Base-by-base conservation (phyloP, 2,888 invertebrate species). In the Chrysolina oricalcia region DNA sequence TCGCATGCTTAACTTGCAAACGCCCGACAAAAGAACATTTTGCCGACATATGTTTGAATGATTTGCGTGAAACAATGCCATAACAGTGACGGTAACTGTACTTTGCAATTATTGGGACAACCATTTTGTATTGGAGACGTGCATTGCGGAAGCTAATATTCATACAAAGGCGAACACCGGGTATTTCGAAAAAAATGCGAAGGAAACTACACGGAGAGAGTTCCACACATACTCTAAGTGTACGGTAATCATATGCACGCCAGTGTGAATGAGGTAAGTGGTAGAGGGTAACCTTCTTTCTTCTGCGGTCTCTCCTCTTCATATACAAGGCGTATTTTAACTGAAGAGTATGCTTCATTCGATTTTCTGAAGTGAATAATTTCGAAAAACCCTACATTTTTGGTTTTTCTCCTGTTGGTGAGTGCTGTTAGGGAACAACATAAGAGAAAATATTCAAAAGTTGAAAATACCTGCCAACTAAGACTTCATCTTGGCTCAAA, bases 41-140 rank as follows among this genome's bases (percentile, higher is more conserved):
- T 53, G 17, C 53, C 11, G 43, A 43, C 43, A 53, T 53, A 53
- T 53, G 53, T 53, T 53, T 53, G 53, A 19, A 11, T 21, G 21
- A 19, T 53, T 53, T 53, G 21, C 53, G 53, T 53, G 53, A 21
- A 53, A 53, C 53, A 53, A 53, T 53, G 53, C 19, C 53, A 21
- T 53, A 53, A 53, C 53, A 53, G 53, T 53, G 53, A 53, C 53
- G 21, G 19, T 21, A 53, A 53, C 53, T 53, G 53, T 53, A 53
- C 17, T 53, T 53, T 53, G 53, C 53, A 21, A 19, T 53, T 53
- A 53, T 53, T 21, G n/a, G 53, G 53, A 53, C 53, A 21, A 21
- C 21, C 21, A 19, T 53, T 53, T 53, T 11, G 11, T 53, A 53
- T 53, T 11, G 21, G 11, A 53, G 53, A 53, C 17, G 50, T n/a